Evolutionary conservation across 1,140 invertebrate genomes (phyloP).

Genomic region (Nymphalis io): DNA sequence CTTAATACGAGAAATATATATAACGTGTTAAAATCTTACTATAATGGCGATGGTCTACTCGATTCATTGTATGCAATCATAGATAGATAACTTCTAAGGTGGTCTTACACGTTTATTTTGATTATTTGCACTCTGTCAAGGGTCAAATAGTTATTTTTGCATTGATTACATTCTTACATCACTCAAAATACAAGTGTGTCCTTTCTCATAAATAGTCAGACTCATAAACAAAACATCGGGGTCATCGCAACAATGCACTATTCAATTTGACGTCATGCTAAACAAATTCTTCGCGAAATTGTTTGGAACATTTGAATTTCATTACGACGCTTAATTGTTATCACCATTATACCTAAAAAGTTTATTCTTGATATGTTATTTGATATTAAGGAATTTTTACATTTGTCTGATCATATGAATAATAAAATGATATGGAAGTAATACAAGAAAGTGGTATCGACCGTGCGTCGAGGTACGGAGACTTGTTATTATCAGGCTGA

Average conservation of each 20-base stretch:
- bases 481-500: conserved; percentile 63
- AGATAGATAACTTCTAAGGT: background rate
- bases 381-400: background rate
- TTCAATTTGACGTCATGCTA: conserved; percentile 39
- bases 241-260: conserved; percentile 50
- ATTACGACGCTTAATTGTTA: background rate
- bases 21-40: background rate
- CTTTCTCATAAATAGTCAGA: conserved; percentile 31
- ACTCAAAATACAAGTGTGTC: conserved; percentile 10
- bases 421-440: conserved; percentile 1
- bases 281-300: conserved; percentile 35
- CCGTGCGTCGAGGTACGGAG: conserved; percentile 38
- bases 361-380: background rate
- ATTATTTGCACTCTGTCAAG: conserved; percentile 17
- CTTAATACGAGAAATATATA: conserved; percentile 3
- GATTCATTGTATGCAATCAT: background rate
- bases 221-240: conserved; percentile 42
- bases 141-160: conserved; percentile 11
- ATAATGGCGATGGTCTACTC: too few species aligned
- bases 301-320: conserved; percentile 3
- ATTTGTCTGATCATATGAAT: background rate
- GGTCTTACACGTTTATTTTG: background rate
- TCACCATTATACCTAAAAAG: background rate
- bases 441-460: conserved; percentile 25
- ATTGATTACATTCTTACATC: conserved; percentile 8